These are phyloP conservation scores for Phrynocephalus forsythii DNA, from an alignment of 2,797 vertebrate species.

Conservation along the genomic window DNA sequence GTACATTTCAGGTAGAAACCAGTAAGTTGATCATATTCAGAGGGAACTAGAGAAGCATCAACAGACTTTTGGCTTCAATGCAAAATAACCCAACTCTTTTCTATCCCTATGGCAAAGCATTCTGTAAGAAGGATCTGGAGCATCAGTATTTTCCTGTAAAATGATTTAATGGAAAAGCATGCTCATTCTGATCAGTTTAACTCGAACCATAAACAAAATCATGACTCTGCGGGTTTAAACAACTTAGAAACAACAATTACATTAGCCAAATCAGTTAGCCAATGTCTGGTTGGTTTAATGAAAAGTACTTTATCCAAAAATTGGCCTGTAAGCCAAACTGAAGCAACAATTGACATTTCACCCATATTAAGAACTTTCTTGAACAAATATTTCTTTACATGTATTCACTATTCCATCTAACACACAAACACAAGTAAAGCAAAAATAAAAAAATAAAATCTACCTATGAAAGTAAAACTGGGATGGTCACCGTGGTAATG, in stretches of 20 bases:
- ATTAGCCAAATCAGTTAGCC: not conserved
- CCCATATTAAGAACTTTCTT: slow-evolving; percentile 18
- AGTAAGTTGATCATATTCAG: slow-evolving; percentile 19
- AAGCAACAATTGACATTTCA: slow-evolving; percentile 40
- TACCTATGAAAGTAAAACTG: slow-evolving; percentile 49
- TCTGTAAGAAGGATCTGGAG: too few relatives aligned
- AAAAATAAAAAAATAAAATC: slow-evolving; percentile 45
- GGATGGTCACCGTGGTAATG: slow-evolving; percentile 17
- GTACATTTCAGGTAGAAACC: not conserved
- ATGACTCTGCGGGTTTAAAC: not conserved
- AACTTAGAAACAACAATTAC: slow-evolving; percentile 1
- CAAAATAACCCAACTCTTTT: not conserved
- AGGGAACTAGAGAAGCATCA: slow-evolving; percentile 6
- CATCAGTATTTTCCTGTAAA: not conserved
- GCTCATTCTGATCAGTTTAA: slow-evolving; percentile 20
- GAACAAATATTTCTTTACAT: not conserved
- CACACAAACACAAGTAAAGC: slow-evolving; percentile 9
- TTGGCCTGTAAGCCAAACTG: slow-evolving; percentile 54
- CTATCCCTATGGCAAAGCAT: not conserved
- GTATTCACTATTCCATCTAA: not conserved
- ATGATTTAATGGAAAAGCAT: not conserved
- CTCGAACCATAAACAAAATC: not conserved
- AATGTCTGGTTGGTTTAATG: slow-evolving; percentile 55
- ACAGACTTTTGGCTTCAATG: not conserved
- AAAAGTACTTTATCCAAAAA: not conserved